Evolutionary conservation across 2,888 invertebrate genomes (phyloP).

Genomic region (Acanthosepion esculentum): DNA sequence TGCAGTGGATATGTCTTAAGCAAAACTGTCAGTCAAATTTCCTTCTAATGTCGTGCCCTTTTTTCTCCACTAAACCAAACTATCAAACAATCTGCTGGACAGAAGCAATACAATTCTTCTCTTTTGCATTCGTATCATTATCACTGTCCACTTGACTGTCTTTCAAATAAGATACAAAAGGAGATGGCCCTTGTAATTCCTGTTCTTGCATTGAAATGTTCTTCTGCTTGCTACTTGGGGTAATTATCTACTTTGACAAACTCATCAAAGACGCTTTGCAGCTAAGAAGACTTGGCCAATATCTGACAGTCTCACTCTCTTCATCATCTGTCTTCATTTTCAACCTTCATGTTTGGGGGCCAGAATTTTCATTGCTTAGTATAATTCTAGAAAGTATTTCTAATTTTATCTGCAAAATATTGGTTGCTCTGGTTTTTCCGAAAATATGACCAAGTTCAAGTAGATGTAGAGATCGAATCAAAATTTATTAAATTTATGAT

Average conservation of each 20-base stretch:
- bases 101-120: background rate
- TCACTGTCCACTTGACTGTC: slow-evolving; percentile 18
- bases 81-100: background rate
- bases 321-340: background rate
- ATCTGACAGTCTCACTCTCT: background rate
- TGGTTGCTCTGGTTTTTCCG: no score
- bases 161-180: slow-evolving; percentile 8
- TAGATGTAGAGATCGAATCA: no score
- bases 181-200: slow-evolving; percentile 33
- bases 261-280: background rate
- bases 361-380: background rate
- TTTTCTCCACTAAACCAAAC: slow-evolving; percentile 6
- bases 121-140: background rate
- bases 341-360: background rate
- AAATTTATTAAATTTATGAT: no score
- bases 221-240: slow-evolving; percentile 12
- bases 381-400: background rate
- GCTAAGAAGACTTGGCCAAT: slow-evolving; percentile 33
- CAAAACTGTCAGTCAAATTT: slow-evolving; percentile 33
- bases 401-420: background rate
- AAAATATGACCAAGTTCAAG: no score
- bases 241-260: slow-evolving; percentile 6
- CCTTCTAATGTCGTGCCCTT: background rate
- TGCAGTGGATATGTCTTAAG: slow-evolving; percentile 33
- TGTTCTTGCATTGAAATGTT: slow-evolving; percentile 16